Percentiles rank a stretch among this genome's conserved stretches.
Evolutionary conservation across 2,888 invertebrate genomes (phyloP).

Genomic region (Acanthosepion lycidas): DNA sequence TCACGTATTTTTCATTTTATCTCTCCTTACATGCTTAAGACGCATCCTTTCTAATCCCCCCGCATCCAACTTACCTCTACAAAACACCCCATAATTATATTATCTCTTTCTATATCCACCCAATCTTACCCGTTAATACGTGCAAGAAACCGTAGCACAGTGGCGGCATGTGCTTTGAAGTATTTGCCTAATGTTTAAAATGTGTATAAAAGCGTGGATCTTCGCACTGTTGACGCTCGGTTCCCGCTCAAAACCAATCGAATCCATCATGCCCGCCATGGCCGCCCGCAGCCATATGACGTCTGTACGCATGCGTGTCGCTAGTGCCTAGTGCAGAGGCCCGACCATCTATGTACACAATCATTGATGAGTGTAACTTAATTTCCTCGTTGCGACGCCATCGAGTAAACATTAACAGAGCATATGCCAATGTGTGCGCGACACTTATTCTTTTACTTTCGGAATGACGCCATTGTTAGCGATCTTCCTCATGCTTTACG

Average conservation of each 20-base stretch:
- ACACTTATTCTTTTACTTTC: not conserved
- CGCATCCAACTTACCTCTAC: not conserved
- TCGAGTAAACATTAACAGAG: slow-evolving; percentile 1
- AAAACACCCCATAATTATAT: not conserved
- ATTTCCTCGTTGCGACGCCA: slow-evolving; percentile 20
- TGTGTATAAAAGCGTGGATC: not conserved
- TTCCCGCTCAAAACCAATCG: not conserved
- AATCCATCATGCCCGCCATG: not conserved
- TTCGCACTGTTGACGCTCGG: not conserved
- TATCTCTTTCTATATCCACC: not conserved
- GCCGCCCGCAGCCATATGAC: not conserved
- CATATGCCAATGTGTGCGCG: slow-evolving; percentile 5
- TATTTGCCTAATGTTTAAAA: slow-evolving; percentile 9
- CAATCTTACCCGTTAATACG: not conserved
- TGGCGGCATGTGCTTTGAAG: not conserved
- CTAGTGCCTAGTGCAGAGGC: not conserved
- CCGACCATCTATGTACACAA: not conserved
- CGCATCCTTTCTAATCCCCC: no score
- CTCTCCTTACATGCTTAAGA: no score
- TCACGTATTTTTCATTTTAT: no score
- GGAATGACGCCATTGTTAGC: not conserved
- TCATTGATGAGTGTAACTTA: slow-evolving; percentile 3
- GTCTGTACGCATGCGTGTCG: slow-evolving; percentile 7
- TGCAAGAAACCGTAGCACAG: not conserved
- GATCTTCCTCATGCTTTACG: not conserved